phyloP scores from a whole-genome alignment of 1,140 invertebrate genomes.

The Temnothorax longispinosus region DNA sequence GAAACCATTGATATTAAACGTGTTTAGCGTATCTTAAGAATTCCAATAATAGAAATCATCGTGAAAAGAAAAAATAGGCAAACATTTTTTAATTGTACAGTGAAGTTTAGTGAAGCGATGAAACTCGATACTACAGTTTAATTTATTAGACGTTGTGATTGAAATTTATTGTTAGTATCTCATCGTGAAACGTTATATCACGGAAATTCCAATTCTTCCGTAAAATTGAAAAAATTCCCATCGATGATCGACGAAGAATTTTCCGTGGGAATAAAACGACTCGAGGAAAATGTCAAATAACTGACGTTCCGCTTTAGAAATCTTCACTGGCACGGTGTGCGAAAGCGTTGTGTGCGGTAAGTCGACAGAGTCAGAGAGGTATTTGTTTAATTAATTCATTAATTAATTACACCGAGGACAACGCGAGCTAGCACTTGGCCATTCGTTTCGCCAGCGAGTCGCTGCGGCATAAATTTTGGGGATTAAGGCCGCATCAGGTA shows the following conservation, averaged over 20 bases:
- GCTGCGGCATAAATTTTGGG: constrained; percentile 52
- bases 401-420: constrained; percentile 48
- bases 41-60: neutral
- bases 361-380: constrained; percentile 4
- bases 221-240: neutral
- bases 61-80: neutral
- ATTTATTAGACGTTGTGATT: constrained; percentile 2
- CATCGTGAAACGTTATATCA: neutral
- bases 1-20: neutral
- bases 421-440: neutral
- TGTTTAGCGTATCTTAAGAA: neutral
- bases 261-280: constrained; percentile 2
- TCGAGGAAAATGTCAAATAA: constrained; percentile 37
- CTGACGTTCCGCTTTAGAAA: constrained; percentile 15
- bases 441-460: constrained; percentile 20
- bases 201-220: neutral
- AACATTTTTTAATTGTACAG: neutral
- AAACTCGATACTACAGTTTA: neutral
- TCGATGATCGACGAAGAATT: constrained; percentile 31
- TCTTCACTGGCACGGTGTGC: neutral
- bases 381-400: constrained; percentile 57
- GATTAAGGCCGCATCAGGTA: constrained; percentile 54
- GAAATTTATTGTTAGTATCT: neutral
- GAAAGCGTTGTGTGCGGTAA: constrained; percentile 24
- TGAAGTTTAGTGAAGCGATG: neutral